Percentiles rank a stretch among this genome's conserved stretches.
These are phyloP conservation scores for Mus minutoides DNA, from an alignment of 2,797 vertebrate species.

Conservation along the genomic window DNA sequence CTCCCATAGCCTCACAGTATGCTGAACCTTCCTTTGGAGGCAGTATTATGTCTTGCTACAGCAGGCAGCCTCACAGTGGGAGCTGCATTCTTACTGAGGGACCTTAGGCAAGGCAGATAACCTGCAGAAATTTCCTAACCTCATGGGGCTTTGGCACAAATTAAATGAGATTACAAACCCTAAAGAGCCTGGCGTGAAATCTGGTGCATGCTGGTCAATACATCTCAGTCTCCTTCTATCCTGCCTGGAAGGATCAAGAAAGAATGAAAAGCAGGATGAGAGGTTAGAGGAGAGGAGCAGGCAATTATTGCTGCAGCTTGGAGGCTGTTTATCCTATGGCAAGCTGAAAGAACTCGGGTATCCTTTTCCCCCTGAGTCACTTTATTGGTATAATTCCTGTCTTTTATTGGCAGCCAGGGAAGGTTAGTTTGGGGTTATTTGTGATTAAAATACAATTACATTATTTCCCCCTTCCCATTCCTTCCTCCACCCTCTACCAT, in stretches of 20 bases:
- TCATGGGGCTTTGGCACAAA: neutral
- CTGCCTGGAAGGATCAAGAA: constrained; percentile 37
- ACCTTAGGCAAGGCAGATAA: constrained; percentile 43
- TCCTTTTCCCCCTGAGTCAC: neutral
- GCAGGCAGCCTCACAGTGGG: neutral
- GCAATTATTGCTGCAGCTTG: neutral
- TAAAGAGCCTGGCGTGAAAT: neutral
- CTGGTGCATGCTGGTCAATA: neutral
- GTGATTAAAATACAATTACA: neutral
- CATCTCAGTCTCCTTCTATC: constrained; percentile 23
- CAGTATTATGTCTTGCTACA: constrained; percentile 23
- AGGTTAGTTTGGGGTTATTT: neutral
- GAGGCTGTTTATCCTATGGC: neutral
- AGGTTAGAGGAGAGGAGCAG: neutral
- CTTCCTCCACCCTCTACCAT: too few relatives aligned
- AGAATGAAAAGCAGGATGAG: neutral
- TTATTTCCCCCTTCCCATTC: neutral
- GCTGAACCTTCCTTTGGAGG: neutral
- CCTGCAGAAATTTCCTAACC: neutral
- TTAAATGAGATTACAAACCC: constrained; percentile 52
- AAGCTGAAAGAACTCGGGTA: neutral
- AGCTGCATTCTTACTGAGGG: neutral
- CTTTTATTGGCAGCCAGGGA: neutral
- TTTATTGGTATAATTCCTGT: neutral
- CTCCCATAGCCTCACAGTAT: neutral